Evolutionary conservation across 2,113 vertebrate species (phyloP).

Genomic region (Phrynosoma platyrhinos): DNA sequence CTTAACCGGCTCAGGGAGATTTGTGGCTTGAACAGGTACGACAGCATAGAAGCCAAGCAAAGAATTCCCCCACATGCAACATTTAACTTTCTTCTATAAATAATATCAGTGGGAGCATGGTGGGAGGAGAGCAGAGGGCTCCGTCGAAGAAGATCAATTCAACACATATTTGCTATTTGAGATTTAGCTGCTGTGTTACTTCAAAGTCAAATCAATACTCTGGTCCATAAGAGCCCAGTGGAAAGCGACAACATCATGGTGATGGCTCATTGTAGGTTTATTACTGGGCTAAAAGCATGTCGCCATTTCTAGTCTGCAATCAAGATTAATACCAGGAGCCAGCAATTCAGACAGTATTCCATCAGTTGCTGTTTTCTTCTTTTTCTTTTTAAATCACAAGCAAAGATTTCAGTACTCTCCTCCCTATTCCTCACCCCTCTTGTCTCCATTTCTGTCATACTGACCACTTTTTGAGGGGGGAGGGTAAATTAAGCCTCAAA

Average conservation of each 20-base stretch:
- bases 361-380: background rate
- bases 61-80: constrained; percentile 38
- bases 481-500: background rate
- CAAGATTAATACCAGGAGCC: constrained; percentile 47
- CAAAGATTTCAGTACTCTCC: background rate
- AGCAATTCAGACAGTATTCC: constrained; percentile 33
- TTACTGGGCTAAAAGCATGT: constrained; percentile 64
- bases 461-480: too few relatives aligned
- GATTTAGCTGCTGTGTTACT: constrained; percentile 86
- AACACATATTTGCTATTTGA: constrained; percentile 86
- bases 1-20: constrained; percentile 76
- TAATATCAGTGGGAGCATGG: constrained; percentile 68
- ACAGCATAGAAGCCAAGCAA: constrained; percentile 50
- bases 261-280: constrained; percentile 70
- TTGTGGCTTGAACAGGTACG: constrained; percentile 69
- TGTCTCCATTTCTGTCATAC: too few relatives aligned
- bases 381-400: constrained; percentile 25
- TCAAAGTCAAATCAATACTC: constrained; percentile 86
- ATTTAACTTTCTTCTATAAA: constrained; percentile 70
- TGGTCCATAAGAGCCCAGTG: constrained; percentile 68
- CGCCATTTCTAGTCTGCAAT: constrained; percentile 52
- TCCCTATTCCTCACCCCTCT: background rate
- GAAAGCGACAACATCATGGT: constrained; percentile 72
- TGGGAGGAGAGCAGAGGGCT: constrained; percentile 33
- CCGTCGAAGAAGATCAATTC: constrained; percentile 83